Base-by-base conservation (phyloP, 2,797 vertebrate genomes). In the Discoglossus pictus region DNA sequence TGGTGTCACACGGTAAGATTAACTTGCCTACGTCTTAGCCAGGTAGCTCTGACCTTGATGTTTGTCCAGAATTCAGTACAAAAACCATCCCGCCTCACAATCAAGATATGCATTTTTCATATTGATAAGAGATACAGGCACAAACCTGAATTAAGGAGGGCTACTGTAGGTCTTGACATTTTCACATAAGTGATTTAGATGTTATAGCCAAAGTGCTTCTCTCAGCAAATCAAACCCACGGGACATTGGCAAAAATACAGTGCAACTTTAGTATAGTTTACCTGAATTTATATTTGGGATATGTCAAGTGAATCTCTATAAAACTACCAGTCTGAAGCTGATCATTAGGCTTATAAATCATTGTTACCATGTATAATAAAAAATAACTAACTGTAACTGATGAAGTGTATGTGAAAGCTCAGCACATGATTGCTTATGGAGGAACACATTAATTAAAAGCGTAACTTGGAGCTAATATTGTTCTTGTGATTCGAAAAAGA, bases 111-210 rank as follows among this genome's bases (percentile, higher is more conserved):
- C 34, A 56, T 56, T 51, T 62, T 50, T 17, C 13, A 43, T 48
- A 15, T 56, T 55, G 56, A 10, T 20, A 13, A 21, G 50, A 34
- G 46, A 34, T 23, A 38, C 54, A 44, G 18, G 18, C 12, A 40
- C 7, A 47, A 18, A 52, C 12, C 43, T 38, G 56, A 53, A 36
- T 48, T 36, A 54, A 69, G 51, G 42, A 54, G 47, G 58, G 40
- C 59, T 35, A 12, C 24, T 48, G 42, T 51, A 63, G 51, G 59
- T 48, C 50, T 40, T 62, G 60, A 70, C 59, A 62, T 25, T 61
- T 61, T 31, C 16, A 36, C 16, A 18, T 51, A 21, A 46, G 39
- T 40, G 48, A 61, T 63, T 70, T 56, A 56, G 60, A 55, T 59
- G 60, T 70, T 61, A 63, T 34, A 21, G 43, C 15, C 42, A 62